Evolutionary conservation across 2,888 invertebrate genomes (phyloP).

Genomic region (Malacosoma neustria): DNA sequence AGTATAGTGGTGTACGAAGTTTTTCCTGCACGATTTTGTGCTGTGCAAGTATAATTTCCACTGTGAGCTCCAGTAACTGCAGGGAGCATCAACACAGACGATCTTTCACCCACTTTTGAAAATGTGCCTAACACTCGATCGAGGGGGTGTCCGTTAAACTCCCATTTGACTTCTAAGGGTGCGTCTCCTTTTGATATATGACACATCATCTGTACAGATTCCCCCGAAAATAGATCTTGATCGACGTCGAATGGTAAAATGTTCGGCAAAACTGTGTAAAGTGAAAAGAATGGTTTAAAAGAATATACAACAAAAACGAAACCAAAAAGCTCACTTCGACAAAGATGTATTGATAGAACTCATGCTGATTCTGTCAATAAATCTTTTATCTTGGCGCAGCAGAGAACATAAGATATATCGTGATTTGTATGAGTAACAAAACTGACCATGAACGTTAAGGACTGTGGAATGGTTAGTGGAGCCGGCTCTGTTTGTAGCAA

Average conservation of each 20-base stretch:
- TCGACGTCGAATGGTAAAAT: constrained; percentile 79
- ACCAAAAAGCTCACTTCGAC: constrained; percentile 36
- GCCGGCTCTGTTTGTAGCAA: constrained; percentile 83
- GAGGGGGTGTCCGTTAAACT: constrained; percentile 68
- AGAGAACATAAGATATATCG: constrained; percentile 22
- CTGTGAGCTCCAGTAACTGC: constrained; percentile 65
- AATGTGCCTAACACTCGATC: constrained; percentile 63
- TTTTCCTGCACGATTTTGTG: constrained; percentile 69
- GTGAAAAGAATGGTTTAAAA: constrained; percentile 22
- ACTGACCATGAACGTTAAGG: constrained; percentile 73
- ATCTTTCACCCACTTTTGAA: constrained; percentile 56
- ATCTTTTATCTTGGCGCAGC: constrained; percentile 18
- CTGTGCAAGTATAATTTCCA: constrained; percentile 75
- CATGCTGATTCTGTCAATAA: constrained; percentile 55
- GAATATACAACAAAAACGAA: constrained; percentile 26
- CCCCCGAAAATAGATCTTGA: constrained; percentile 77
- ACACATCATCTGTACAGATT: constrained; percentile 77
- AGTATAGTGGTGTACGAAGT: constrained; percentile 65
- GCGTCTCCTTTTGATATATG: constrained; percentile 79
- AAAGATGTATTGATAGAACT: constrained; percentile 38
- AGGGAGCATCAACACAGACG: constrained; percentile 66
- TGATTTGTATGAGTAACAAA: constrained; percentile 11
- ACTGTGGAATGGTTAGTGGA: constrained; percentile 78
- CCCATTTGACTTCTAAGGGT: constrained; percentile 79
- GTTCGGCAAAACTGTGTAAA: constrained; percentile 66